These are phyloP conservation scores for Rhabdomys pumilio DNA, from an alignment of 2,797 vertebrate genomes.

Conservation along the genomic window DNA sequence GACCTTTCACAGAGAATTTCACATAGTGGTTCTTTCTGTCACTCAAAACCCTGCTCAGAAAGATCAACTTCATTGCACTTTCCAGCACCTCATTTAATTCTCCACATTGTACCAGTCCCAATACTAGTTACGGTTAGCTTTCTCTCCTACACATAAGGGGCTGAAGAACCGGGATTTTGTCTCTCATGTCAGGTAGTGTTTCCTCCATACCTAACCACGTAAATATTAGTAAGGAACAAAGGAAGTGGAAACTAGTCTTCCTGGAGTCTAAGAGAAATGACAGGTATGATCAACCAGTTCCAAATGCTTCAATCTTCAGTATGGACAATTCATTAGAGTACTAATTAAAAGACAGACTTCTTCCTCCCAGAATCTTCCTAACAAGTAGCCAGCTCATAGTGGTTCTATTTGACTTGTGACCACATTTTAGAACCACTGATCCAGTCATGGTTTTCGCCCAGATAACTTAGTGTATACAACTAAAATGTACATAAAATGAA, in stretches of 20 bases:
- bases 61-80: background rate
- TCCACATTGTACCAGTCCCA: slow-evolving; percentile 15
- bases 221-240: slow-evolving; percentile 29
- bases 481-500: slow-evolving; percentile 53
- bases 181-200: background rate
- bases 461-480: slow-evolving; percentile 40
- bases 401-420: slow-evolving; percentile 18
- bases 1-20: slow-evolving; percentile 1
- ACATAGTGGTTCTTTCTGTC: background rate
- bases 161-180: background rate
- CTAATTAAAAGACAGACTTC: slow-evolving; percentile 41
- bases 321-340: background rate
- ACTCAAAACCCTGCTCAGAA: slow-evolving; percentile 55
- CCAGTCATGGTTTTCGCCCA: slow-evolving; percentile 60
- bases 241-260: background rate
- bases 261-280: slow-evolving; percentile 9
- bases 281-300: background rate
- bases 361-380: slow-evolving; percentile 18
- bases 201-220: background rate
- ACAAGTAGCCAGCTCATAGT: background rate
- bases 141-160: slow-evolving; percentile 35
- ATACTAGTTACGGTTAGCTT: background rate
- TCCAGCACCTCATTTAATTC: slow-evolving; percentile 42
- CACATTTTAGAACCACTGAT: slow-evolving; percentile 50
- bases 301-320: slow-evolving; percentile 42